Evolutionary conservation across 2,113 vertebrate species (phyloP).

Genomic region (Phrynocephalus versicolor): DNA sequence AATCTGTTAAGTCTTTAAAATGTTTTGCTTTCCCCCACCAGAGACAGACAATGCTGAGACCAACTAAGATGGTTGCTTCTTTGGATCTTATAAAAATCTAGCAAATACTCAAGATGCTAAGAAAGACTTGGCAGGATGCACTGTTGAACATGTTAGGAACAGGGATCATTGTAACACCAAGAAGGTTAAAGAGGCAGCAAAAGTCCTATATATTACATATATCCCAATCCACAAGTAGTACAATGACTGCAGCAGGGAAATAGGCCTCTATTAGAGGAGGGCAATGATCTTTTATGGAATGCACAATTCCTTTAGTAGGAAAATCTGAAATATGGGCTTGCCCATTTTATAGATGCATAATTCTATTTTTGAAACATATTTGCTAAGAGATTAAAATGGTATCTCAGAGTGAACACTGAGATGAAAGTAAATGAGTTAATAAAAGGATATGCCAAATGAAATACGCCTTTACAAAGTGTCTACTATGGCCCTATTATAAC

Average conservation of each 20-base stretch:
- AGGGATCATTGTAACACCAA: not conserved
- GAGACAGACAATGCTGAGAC: too few species aligned
- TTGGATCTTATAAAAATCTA: not conserved
- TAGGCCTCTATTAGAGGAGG: not conserved
- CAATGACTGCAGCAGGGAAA: not conserved
- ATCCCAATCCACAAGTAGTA: not conserved
- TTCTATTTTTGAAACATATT: not conserved
- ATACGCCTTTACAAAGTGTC: conserved; percentile 19
- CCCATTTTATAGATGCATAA: too few species aligned
- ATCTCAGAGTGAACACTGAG: not conserved
- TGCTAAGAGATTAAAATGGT: not conserved
- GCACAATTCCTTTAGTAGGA: not conserved
- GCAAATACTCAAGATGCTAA: not conserved
- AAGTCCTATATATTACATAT: not conserved
- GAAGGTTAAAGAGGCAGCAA: not conserved
- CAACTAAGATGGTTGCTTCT: too few species aligned
- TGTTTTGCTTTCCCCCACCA: too few species aligned
- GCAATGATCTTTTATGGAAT: not conserved
- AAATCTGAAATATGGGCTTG: conserved; percentile 34
- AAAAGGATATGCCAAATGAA: not conserved
- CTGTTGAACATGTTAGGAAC: not conserved
- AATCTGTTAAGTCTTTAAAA: too few species aligned
- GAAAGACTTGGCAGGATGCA: not conserved
- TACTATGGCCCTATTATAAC: conserved; percentile 2
- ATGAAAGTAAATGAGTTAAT: not conserved